These are phyloP conservation scores for Atta texana DNA, from an alignment of 1,140 invertebrate genomes.

Conservation along the genomic window DNA sequence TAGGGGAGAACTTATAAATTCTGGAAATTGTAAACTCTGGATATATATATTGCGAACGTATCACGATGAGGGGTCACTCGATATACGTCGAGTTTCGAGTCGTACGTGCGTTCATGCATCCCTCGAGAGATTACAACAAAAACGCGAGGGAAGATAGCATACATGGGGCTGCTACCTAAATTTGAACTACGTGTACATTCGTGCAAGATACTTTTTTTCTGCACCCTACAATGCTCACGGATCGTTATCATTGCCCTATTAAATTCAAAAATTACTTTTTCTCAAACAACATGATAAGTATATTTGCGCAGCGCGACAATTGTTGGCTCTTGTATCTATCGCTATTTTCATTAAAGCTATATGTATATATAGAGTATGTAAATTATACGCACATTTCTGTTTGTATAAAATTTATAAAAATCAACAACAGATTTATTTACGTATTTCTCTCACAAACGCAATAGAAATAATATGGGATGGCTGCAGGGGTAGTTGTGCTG, in stretches of 20 bases:
- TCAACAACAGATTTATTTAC: neutral
- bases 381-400: neutral
- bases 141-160: constrained; percentile 64
- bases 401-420: neutral
- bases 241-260: constrained; percentile 62
- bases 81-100: constrained; percentile 41
- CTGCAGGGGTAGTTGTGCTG: constrained; percentile 5
- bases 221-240: constrained; percentile 47
- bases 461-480: neutral
- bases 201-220: constrained; percentile 44
- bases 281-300: neutral
- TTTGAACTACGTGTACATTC: constrained; percentile 58
- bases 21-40: constrained; percentile 51
- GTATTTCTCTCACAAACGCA: neutral
- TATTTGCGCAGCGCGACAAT: neutral
- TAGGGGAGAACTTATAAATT: constrained; percentile 51
- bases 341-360: neutral
- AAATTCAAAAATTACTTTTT: constrained; percentile 64
- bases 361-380: neutral
- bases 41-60: constrained; percentile 54
- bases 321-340: neutral
- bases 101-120: constrained; percentile 62
- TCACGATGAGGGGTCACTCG: constrained; percentile 45
- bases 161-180: constrained; percentile 65
- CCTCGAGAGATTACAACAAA: constrained; percentile 71